Evolutionary conservation across 2,888 invertebrate genomes (phyloP).

Genomic region (Xestia xanthographa): DNA sequence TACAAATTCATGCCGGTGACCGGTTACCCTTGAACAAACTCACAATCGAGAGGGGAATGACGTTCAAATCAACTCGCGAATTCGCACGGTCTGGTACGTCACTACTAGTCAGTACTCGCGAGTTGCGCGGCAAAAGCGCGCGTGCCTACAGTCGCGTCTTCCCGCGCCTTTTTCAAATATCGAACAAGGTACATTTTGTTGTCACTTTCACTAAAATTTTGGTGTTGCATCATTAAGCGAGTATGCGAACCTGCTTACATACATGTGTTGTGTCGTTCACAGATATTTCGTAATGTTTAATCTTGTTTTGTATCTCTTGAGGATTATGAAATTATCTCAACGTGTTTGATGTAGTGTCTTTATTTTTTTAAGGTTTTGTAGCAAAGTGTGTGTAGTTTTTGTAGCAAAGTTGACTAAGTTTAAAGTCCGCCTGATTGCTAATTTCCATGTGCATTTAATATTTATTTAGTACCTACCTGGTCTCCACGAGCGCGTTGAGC

Average conservation of each 20-base stretch:
- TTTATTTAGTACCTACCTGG: no score
- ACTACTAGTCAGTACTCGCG: conserved; percentile 54
- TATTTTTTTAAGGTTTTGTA: neutral
- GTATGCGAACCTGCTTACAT: conserved; percentile 37
- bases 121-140: conserved; percentile 54
- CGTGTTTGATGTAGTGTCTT: conserved; percentile 16
- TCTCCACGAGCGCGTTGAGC: no score
- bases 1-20: conserved; percentile 9
- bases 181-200: conserved; percentile 61
- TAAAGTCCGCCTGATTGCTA: conserved; percentile 1
- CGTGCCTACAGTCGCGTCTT: conserved; percentile 46
- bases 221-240: conserved; percentile 54
- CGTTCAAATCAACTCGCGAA: conserved; percentile 39
- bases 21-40: conserved; percentile 58
- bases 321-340: conserved; percentile 40
- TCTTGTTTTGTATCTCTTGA: conserved; percentile 42
- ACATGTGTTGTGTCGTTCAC: conserved; percentile 24
- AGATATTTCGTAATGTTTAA: conserved; percentile 59
- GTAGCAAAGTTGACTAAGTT: conserved; percentile 5
- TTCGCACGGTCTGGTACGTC: conserved; percentile 47
- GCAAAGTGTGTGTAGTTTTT: neutral
- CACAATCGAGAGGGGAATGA: conserved; percentile 57
- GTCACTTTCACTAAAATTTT: conserved; percentile 60
- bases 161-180: conserved; percentile 55
- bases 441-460: neutral